Conservation (phyloP, 2,888 invertebrate species). For the Eristalinus sepulchralis region DNA sequence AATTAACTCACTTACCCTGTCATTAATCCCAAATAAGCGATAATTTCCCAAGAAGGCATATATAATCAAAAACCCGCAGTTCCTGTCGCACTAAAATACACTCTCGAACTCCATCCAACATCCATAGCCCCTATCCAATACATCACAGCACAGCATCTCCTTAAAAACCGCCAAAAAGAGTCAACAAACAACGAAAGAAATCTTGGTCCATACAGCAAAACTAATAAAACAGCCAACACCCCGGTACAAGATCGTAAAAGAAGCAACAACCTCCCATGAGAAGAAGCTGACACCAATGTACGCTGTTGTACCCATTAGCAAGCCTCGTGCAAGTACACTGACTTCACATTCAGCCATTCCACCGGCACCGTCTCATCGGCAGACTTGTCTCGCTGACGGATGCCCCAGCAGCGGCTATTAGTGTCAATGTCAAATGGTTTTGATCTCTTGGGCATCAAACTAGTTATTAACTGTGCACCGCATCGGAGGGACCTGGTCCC, state of each 20-base stretch:
- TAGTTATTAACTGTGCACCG: conserved; percentile 55
- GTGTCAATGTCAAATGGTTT: conserved; percentile 50
- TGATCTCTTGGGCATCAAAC: conserved; percentile 62
- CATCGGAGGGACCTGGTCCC: conserved; percentile 38
- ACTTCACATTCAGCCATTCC: background rate
- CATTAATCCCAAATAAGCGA: no score
- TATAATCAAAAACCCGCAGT: no score
- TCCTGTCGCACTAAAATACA: no score
- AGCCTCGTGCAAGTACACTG: conserved; percentile 20
- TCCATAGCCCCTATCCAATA: background rate
- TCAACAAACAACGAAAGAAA: conserved; percentile 1
- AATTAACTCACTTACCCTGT: no score
- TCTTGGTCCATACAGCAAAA: background rate
- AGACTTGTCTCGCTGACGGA: conserved; percentile 26
- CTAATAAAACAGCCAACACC: conserved; percentile 18
- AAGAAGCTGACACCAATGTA: conserved; percentile 31
- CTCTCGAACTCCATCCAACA: background rate
- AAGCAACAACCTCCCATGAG: background rate
- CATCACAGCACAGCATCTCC: background rate
- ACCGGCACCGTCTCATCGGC: background rate
- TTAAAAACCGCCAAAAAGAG: background rate
- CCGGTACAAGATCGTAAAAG: conserved; percentile 41
- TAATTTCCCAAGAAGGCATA: no score
- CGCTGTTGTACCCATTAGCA: conserved; percentile 27
- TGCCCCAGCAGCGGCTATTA: conserved; percentile 48